These are phyloP conservation scores for Drosophila rellima DNA, from an alignment of 2,888 invertebrate genomes.

Conservation along the genomic window DNA sequence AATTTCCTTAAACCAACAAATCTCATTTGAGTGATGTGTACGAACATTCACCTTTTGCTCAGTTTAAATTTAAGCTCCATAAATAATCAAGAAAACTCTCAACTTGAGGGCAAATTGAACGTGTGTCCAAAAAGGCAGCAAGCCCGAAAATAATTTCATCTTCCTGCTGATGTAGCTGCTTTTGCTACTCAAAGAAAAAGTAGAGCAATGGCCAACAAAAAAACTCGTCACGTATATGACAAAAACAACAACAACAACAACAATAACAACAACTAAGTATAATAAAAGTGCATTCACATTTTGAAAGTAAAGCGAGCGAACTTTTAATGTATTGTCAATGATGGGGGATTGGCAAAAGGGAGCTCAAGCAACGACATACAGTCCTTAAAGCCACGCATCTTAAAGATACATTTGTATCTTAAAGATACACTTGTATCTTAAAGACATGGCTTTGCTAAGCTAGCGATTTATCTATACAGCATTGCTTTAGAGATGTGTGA, in stretches of 20 bases:
- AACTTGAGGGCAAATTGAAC: constrained; percentile 37
- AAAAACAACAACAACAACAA: constrained; percentile 37
- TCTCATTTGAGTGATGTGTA: constrained; percentile 10
- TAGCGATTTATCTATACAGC: constrained; percentile 39
- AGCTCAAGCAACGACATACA: constrained; percentile 12
- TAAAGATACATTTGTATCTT: constrained; percentile 20
- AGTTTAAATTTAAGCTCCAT: constrained; percentile 33
- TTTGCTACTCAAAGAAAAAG: constrained; percentile 42
- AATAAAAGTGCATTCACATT: constrained; percentile 77
- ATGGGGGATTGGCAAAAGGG: constrained; percentile 23
- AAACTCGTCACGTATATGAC: constrained; percentile 56
- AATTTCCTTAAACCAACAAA: constrained; percentile 14
- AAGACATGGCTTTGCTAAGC: constrained; percentile 28
- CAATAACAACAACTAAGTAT: constrained; percentile 22
- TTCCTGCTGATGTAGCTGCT: constrained; percentile 49
- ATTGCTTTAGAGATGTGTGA: constrained; percentile 30
- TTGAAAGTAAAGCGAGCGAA: constrained; percentile 67
- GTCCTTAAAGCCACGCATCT: constrained; percentile 48
- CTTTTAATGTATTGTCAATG: constrained; percentile 66
- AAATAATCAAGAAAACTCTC: constrained; percentile 36
- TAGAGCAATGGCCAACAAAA: constrained; percentile 58
- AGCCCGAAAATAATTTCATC: constrained; percentile 56
- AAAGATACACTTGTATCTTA: constrained; percentile 29
- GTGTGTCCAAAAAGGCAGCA: constrained; percentile 49
- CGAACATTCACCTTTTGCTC: constrained; percentile 30